These are phyloP conservation scores for Chrysogorgia sp. DNA, from an alignment of 92 coral and sea anemone genomes.

Conservation along the genomic window DNA sequence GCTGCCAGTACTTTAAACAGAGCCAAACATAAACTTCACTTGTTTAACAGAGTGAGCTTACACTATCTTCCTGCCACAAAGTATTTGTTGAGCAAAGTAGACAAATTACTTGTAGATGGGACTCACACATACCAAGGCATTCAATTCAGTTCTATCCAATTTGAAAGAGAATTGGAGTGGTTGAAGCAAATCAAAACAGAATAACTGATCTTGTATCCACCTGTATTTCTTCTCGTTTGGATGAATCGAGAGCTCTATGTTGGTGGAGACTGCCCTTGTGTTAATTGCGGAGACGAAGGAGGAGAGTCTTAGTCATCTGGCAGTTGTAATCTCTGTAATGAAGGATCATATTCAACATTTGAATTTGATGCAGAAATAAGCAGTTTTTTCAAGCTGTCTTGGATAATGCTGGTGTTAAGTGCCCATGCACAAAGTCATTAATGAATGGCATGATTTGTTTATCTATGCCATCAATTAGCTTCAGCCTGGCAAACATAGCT, in stretches of 20 bases:
- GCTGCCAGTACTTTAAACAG: too few relatives aligned
- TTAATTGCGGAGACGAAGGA: slow-evolving; percentile 51
- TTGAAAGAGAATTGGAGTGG: slow-evolving; percentile 1
- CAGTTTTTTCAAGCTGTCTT: slow-evolving; percentile 48
- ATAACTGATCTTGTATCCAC: background rate
- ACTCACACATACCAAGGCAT: slow-evolving; percentile 36
- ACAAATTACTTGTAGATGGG: too few relatives aligned
- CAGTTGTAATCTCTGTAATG: too few relatives aligned
- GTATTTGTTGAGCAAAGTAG: too few relatives aligned
- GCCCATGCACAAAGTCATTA: slow-evolving; percentile 29
- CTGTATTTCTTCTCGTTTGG: background rate
- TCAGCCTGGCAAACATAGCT: slow-evolving; percentile 60
- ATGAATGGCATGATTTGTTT: slow-evolving; percentile 70
- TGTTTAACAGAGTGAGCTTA: too few relatives aligned
- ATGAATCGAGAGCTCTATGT: slow-evolving; percentile 16
- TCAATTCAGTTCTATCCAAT: background rate
- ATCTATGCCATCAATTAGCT: slow-evolving; percentile 59
- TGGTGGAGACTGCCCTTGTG: slow-evolving; percentile 9
- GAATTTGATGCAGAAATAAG: too few relatives aligned
- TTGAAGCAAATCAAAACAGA: slow-evolving; percentile 13
- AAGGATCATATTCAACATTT: too few relatives aligned
- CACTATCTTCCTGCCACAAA: too few relatives aligned
- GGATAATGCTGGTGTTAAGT: slow-evolving; percentile 13
- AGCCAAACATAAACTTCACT: too few relatives aligned
- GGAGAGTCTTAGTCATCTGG: too few relatives aligned